Evolutionary conservation across 2,888 invertebrate species (phyloP).

Genomic region (Meteorus colon): DNA sequence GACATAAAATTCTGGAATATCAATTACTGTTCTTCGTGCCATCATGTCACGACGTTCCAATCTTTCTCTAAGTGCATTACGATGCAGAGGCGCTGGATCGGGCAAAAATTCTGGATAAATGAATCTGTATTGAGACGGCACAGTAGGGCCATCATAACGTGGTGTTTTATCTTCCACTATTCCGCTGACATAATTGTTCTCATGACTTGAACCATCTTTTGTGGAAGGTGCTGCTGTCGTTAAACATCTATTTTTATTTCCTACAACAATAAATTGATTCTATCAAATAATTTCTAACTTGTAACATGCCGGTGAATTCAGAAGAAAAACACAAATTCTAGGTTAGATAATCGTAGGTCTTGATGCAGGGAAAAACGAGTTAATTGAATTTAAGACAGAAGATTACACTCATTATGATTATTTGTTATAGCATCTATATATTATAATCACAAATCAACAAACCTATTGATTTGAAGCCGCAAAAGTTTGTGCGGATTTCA

Average conservation of each 20-base stretch:
- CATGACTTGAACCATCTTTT: conserved; percentile 20
- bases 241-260: conserved; percentile 45
- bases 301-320: not conserved
- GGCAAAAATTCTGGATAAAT: conserved; percentile 95
- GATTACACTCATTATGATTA: not conserved
- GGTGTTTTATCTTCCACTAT: conserved; percentile 28
- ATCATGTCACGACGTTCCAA: conserved; percentile 96
- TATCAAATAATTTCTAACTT: not conserved
- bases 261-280: conserved; percentile 17
- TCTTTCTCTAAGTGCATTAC: conserved; percentile 89
- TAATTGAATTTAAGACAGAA: not conserved
- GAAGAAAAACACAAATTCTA: not conserved
- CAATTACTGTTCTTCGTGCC: conserved; percentile 84
- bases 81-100: conserved; percentile 83
- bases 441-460: conserved; percentile 22
- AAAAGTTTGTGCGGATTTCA: conserved; percentile 50
- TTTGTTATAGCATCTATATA: not conserved
- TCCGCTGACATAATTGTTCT: conserved; percentile 19
- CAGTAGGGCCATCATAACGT: conserved; percentile 46
- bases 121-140: conserved; percentile 78
- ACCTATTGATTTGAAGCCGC: conserved; percentile 52
- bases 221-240: conserved; percentile 39
- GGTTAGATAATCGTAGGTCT: not conserved
- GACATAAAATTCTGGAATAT: conserved; percentile 98
- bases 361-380: not conserved